A percentile compares a stretch with the other conserved stretches of the same genome.
phyloP scores from a whole-genome alignment of 2,113 vertebrate species.

The Pithys albifrons region DNA sequence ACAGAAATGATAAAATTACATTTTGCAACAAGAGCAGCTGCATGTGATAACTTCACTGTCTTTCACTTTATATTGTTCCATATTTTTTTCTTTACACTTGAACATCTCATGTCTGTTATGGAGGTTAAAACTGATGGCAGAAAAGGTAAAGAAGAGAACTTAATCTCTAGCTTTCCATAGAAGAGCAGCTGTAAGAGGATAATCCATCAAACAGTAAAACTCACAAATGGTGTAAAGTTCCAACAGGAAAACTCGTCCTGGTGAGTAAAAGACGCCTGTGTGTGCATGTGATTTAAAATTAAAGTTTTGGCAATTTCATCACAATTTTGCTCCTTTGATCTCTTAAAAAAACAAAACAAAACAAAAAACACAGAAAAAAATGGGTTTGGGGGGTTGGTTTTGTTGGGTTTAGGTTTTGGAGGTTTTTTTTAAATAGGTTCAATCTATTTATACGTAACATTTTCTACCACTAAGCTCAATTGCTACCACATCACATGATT shows the following conservation, averaged over 20 bases:
- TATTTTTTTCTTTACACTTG: not conserved
- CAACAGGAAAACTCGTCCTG: not conserved
- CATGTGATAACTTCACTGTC: not conserved
- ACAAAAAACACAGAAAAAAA: no score
- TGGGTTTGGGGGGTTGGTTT: no score
- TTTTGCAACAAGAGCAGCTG: not conserved
- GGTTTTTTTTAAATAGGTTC: not conserved
- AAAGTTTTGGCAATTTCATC: not conserved
- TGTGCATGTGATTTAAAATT: not conserved
- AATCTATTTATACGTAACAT: not conserved
- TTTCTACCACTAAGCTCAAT: not conserved
- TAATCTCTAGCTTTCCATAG: not conserved
- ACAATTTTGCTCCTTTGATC: not conserved
- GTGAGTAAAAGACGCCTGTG: fast-evolving
- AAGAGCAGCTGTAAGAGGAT: not conserved
- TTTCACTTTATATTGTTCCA: not conserved
- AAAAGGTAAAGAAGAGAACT: not conserved
- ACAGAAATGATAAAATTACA: not conserved
- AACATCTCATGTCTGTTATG: not conserved
- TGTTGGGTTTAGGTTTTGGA: fast-evolving
- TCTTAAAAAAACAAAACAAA: no score
- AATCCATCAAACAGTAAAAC: not conserved
- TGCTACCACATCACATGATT: not conserved
- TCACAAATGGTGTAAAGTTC: not conserved
- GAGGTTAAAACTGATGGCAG: not conserved